Evolutionary conservation across 2,113 vertebrate species (phyloP).

Genomic region (Oryzias celebensis): DNA sequence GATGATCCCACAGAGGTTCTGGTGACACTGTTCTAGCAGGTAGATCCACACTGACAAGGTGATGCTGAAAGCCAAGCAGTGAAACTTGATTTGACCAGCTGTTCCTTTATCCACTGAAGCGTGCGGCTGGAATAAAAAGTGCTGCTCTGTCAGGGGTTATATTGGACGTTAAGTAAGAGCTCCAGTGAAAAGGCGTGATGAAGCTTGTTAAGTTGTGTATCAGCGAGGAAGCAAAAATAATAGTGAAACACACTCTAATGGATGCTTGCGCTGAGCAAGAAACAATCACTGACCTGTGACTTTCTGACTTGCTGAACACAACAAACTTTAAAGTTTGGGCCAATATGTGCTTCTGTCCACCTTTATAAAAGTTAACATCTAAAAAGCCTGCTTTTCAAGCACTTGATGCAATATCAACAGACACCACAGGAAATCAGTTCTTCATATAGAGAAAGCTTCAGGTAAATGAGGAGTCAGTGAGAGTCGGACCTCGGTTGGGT

Average conservation of each 20-base stretch:
- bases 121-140: slow-evolving; percentile 25
- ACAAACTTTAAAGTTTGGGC: slow-evolving; percentile 10
- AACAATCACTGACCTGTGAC: slow-evolving; percentile 34
- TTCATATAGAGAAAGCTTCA: slow-evolving; percentile 10
- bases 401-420: slow-evolving; percentile 21
- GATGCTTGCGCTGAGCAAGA: slow-evolving; percentile 25
- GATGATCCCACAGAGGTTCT: slow-evolving; percentile 82
- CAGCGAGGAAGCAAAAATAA: slow-evolving; percentile 47
- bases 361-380: slow-evolving; percentile 7
- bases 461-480: slow-evolving; percentile 15
- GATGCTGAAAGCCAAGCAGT: slow-evolving; percentile 73
- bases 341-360: not conserved
- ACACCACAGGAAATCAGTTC: slow-evolving; percentile 3
- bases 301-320: slow-evolving; percentile 34
- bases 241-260: slow-evolving; percentile 25
- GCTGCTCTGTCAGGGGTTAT: slow-evolving; percentile 26
- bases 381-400: slow-evolving; percentile 1
- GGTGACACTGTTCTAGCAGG: slow-evolving; percentile 82
- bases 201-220: slow-evolving; percentile 44
- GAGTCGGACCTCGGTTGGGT: slow-evolving; percentile 82
- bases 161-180: slow-evolving; percentile 50
- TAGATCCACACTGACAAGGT: slow-evolving; percentile 90
- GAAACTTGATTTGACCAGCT: slow-evolving; percentile 34
- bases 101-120: slow-evolving; percentile 22
- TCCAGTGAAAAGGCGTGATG: slow-evolving; percentile 39